Conservation (phyloP, 2,797 vertebrate species). For the Antrozous pallidus region DNA sequence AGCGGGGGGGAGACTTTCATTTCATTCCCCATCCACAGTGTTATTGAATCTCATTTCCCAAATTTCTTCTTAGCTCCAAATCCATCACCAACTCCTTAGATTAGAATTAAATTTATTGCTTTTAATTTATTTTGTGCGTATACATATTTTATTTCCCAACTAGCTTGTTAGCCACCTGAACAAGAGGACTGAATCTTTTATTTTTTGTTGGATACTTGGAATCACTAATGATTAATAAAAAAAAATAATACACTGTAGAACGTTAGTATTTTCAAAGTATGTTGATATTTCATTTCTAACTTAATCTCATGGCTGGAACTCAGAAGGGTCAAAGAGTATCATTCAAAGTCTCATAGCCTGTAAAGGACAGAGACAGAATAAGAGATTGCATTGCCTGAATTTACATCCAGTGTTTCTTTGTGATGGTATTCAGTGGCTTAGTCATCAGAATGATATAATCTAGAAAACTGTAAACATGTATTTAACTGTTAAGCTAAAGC, state of each 20-base stretch:
- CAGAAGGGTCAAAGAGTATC: not conserved
- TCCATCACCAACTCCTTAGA: not conserved
- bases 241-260: not conserved
- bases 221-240: not conserved
- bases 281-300: not conserved
- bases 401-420: not conserved
- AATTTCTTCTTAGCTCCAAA: not conserved
- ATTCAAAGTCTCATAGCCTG: not conserved
- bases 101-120: not conserved
- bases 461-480: not conserved
- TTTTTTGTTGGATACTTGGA: not conserved
- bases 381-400: not conserved
- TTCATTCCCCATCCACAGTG: not conserved
- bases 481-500: not conserved
- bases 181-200: not conserved
- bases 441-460: not conserved
- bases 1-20: not conserved
- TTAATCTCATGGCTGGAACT: not conserved
- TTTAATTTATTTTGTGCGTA: not conserved
- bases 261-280: not conserved
- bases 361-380: not conserved
- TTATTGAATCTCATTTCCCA: not conserved
- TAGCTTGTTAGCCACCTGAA: not conserved
- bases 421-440: not conserved
- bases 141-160: not conserved